Base-by-base conservation (phyloP, 2,888 invertebrate species). In the Lasioglossum villosulum region DNA sequence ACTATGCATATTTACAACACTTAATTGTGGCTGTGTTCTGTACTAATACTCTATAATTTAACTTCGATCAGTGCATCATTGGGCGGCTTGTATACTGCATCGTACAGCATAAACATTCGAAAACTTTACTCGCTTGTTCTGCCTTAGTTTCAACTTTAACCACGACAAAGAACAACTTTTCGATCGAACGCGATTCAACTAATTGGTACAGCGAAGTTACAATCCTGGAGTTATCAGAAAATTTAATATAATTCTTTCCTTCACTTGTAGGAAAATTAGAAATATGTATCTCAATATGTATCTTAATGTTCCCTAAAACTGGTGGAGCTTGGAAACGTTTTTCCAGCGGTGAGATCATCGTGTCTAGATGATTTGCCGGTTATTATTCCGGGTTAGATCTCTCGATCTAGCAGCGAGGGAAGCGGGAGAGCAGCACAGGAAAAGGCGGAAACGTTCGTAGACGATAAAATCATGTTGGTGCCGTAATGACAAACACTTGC, bases 401-500 rank as follows among this genome's bases (percentile, higher is more conserved):
- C 34, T 10, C 0, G 34, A 68, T 39, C 37, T 39, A 68, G 10
- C 34, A 23, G 23, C 39, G 37, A n/a, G 10, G 37, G 68, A 68
- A 68, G 37, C 68, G 23, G 19, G 34, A n/a, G 23, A 68, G 39
- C 68, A 68, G 39, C 34, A 68, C 30, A 66, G 68, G 66, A 42
- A 75, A 72, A 30, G 68, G 52, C 42, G 78, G 72, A 73, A 70
- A 80, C 78, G 84, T 88, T 86, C 82, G 81, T 78, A 79, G 79
- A 79, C 80, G 86, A 84, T 84, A 80, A 84, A 86, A 93, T 93
- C 92, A 91, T 92, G 91, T 92, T 89, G 87, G 85, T 89, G 88
- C 88, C 87, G 90, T 94, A 94, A 95, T 92, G 94, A 93, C 94
- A 92, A 94, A 93, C 94, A 94, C 93, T 93, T 93, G 95, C 92